Conservation (phyloP, 2,113 vertebrate species). For the Tiliqua scincoides region DNA sequence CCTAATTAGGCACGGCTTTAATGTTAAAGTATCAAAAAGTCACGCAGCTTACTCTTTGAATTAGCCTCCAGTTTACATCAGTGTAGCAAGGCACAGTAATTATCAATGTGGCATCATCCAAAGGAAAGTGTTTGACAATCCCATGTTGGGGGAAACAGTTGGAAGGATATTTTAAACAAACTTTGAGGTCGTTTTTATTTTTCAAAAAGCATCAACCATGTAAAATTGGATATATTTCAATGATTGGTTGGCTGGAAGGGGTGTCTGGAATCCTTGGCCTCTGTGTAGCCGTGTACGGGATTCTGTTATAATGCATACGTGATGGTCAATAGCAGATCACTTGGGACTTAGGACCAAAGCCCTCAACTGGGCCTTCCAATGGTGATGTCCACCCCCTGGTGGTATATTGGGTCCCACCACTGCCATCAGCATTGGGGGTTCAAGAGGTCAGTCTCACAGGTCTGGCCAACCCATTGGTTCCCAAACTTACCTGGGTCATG, state of each 20-base stretch:
- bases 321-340: too few species aligned
- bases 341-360: too few species aligned
- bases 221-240: slow-evolving; percentile 33
- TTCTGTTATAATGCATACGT: too few species aligned
- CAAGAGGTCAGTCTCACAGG: too few species aligned
- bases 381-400: too few species aligned
- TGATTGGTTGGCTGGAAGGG: slow-evolving; percentile 9
- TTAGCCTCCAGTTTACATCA: slow-evolving; percentile 47
- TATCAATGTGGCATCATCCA: slow-evolving; percentile 40
- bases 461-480: too few species aligned
- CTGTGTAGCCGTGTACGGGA: too few species aligned
- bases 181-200: slow-evolving; percentile 33
- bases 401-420: too few species aligned
- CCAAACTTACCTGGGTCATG: too few species aligned
- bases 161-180: slow-evolving; percentile 10
- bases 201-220: slow-evolving; percentile 28
- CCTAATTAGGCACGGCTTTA: slow-evolving; percentile 48
- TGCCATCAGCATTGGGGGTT: too few species aligned
- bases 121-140: slow-evolving; percentile 51
- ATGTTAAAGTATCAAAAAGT: slow-evolving; percentile 51
- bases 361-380: too few species aligned
- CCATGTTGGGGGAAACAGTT: slow-evolving; percentile 39
- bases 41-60: slow-evolving; percentile 35
- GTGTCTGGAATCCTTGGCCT: not conserved
- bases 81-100: slow-evolving; percentile 46